Evolutionary conservation across 2,113 vertebrate genomes (phyloP).

Genomic region (Corynorhinus townsendii): DNA sequence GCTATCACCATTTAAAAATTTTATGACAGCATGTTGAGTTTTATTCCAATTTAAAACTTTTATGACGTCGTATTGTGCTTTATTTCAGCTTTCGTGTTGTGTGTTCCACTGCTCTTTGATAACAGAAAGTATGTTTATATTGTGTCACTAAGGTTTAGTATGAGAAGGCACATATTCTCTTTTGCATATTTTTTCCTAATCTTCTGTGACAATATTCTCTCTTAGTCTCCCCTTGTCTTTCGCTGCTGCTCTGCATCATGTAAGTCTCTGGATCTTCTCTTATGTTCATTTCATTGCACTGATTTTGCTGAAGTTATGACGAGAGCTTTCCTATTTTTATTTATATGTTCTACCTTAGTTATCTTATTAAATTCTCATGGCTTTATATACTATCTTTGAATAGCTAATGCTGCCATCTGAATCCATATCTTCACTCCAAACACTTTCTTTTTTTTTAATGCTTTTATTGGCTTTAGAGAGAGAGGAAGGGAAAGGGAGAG

Average conservation of each 20-base stretch:
- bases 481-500: too few species aligned
- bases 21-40: background rate
- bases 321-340: background rate
- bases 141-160: background rate
- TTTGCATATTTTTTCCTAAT: background rate
- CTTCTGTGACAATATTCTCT: background rate
- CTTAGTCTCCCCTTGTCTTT: background rate
- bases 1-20: background rate
- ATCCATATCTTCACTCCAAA: background rate
- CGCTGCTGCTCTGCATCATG: background rate
- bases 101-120: background rate
- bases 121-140: background rate
- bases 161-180: background rate
- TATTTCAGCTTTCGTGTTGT: background rate
- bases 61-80: background rate
- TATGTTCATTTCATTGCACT: background rate
- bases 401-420: background rate
- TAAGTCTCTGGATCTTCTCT: background rate
- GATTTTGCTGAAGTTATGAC: background rate
- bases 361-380: background rate
- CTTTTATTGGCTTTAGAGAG: too few species aligned
- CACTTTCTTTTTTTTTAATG: background rate
- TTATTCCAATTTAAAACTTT: background rate
- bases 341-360: background rate
- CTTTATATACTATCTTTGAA: background rate